A percentile compares a stretch with the other conserved stretches of the same genome.
Conservation (phyloP, 2,113 vertebrate species). For the Channa argus region DNA sequence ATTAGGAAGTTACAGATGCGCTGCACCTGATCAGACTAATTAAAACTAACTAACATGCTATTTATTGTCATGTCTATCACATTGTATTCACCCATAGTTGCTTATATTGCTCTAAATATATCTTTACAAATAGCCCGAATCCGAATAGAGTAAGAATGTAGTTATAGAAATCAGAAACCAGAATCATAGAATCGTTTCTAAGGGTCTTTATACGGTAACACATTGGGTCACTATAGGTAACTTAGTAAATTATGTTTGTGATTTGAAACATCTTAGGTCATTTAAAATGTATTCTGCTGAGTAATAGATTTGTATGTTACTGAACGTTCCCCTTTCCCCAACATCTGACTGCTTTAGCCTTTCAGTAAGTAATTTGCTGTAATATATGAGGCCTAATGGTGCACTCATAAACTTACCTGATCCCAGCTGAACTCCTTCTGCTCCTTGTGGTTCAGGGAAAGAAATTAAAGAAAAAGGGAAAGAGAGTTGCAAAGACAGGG, state of each 20-base stretch:
- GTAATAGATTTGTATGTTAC: neutral
- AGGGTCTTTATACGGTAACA: too few species aligned
- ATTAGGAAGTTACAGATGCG: too few species aligned
- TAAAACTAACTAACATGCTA: too few species aligned
- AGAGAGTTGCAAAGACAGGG: constrained; percentile 74
- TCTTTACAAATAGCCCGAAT: too few species aligned
- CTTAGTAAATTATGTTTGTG: neutral
- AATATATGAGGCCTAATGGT: neutral
- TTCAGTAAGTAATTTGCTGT: neutral
- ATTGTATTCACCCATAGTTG: too few species aligned
- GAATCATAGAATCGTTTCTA: too few species aligned
- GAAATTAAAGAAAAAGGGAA: constrained; percentile 47
- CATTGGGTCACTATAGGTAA: too few species aligned
- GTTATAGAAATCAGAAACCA: too few species aligned
- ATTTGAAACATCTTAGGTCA: neutral
- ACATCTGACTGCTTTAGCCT: neutral
- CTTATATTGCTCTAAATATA: too few species aligned
- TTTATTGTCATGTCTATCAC: too few species aligned
- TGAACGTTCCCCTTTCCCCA: neutral
- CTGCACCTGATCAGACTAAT: too few species aligned
- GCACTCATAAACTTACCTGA: constrained; percentile 83
- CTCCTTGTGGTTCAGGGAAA: constrained; percentile 81
- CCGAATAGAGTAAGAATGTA: too few species aligned
- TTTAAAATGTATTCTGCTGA: neutral
- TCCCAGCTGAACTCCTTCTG: constrained; percentile 95